Conservation (phyloP, 2,113 vertebrate genomes). For the Elephas maximus region DNA sequence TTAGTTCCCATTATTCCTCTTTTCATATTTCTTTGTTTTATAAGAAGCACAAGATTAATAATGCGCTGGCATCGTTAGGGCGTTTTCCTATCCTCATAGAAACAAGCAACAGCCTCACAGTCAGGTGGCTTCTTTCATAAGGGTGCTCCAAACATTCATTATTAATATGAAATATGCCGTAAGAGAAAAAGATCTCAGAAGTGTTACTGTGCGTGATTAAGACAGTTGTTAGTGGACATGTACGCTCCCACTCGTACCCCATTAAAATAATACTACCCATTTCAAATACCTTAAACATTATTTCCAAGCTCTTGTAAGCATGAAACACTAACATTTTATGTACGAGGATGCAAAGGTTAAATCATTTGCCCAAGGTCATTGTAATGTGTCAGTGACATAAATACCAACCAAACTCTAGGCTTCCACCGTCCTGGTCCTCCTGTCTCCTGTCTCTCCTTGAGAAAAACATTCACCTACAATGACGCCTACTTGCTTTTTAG, state of each 20-base stretch:
- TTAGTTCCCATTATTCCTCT: not conserved
- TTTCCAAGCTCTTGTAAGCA: conserved; percentile 63
- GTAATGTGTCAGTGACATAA: not conserved
- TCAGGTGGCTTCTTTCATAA: not conserved
- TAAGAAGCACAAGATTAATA: not conserved
- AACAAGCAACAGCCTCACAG: not conserved
- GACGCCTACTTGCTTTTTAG: conserved; percentile 56
- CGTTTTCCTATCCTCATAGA: not conserved
- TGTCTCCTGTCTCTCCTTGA: conserved; percentile 58
- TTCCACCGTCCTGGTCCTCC: not conserved
- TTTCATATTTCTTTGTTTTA: conserved; percentile 47
- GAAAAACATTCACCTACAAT: not conserved
- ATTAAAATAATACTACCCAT: conserved; percentile 37
- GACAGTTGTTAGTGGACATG: not conserved
- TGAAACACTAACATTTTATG: conserved; percentile 56
- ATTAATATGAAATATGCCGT: conserved; percentile 35
- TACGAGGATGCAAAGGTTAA: conserved; percentile 31
- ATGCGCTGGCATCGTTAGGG: not conserved
- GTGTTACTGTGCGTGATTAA: conserved; percentile 13
- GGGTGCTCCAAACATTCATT: conserved; percentile 9
- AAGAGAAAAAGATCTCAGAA: conserved; percentile 47
- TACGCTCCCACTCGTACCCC: not conserved
- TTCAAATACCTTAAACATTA: conserved; percentile 54
- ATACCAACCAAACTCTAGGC: not conserved
- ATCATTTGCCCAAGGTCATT: conserved; percentile 63